Conservation (phyloP, 2,797 vertebrate genomes). For the Gymnoscopelus microlampas region DNA sequence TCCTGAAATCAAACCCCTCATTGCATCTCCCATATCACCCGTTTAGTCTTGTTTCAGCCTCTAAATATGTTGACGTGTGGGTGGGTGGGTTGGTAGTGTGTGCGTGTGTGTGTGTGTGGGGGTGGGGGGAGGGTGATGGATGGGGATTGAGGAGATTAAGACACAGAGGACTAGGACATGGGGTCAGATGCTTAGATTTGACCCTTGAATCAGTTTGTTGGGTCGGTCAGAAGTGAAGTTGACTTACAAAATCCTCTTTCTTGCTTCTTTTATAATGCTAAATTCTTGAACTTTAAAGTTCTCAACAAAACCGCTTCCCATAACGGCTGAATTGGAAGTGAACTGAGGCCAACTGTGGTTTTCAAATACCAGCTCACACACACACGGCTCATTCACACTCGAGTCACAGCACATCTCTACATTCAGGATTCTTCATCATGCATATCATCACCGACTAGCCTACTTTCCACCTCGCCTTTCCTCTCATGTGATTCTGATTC, state of each 20-base stretch:
- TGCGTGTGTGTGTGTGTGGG: no score
- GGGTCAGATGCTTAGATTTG: no score
- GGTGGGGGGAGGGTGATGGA: background rate
- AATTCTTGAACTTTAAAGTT: no score
- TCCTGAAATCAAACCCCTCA: conserved; percentile 36
- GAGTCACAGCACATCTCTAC: background rate
- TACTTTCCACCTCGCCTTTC: conserved; percentile 14
- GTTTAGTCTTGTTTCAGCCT: conserved; percentile 46
- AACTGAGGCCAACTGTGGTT: no score
- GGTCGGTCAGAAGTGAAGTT: no score
- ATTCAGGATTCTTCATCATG: conserved; percentile 44
- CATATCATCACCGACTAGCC: conserved; percentile 23
- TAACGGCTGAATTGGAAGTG: no score
- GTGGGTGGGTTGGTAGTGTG: background rate
- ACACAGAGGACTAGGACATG: no score
- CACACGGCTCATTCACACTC: conserved; percentile 1
- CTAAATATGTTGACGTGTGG: background rate
- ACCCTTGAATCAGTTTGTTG: no score
- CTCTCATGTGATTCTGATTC: conserved; percentile 55
- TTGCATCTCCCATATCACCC: conserved; percentile 9
- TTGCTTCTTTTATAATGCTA: no score
- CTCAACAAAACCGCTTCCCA: no score
- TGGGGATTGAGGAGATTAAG: background rate
- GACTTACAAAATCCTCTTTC: no score
- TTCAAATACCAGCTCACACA: background rate